Percentiles rank a stretch among this genome's conserved stretches.
phyloP scores from a whole-genome alignment of 2,113 vertebrate species.

The Macrotus californicus region DNA sequence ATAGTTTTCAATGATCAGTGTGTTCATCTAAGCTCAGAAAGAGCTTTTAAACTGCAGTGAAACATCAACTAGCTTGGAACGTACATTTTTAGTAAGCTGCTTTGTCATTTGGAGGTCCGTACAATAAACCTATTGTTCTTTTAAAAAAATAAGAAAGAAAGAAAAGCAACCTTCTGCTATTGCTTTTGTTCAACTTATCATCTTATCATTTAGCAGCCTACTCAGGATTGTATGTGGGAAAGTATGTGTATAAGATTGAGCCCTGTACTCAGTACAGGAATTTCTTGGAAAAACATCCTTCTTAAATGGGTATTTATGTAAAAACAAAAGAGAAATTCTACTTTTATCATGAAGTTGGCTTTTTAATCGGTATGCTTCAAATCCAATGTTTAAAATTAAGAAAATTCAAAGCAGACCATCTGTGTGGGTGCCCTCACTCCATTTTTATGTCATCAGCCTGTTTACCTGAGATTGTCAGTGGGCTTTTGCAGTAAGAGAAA shows the following conservation, averaged over 20 bases:
- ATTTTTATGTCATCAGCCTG: background rate
- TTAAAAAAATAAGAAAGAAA: background rate
- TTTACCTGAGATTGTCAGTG: background rate
- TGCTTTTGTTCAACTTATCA: constrained; percentile 44
- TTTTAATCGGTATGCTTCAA: constrained; percentile 3
- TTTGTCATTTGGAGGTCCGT: constrained; percentile 45
- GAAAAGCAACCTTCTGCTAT: constrained; percentile 22
- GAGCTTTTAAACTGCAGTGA: constrained; percentile 59
- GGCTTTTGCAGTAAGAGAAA: background rate
- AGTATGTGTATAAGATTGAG: background rate
- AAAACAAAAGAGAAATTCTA: background rate
- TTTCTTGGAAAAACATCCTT: background rate
- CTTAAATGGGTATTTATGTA: background rate
- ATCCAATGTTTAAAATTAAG: constrained; percentile 29
- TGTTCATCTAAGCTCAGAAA: constrained; percentile 60
- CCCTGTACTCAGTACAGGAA: background rate
- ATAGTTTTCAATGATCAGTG: constrained; percentile 61
- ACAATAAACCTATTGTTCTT: constrained; percentile 60
- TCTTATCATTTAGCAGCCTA: background rate
- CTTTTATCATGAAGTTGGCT: background rate
- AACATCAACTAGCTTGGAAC: constrained; percentile 48
- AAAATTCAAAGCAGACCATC: constrained; percentile 3
- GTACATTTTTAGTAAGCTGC: constrained; percentile 45
- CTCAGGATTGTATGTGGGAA: constrained; percentile 20
- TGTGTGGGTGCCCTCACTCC: background rate